Evolutionary conservation across 2,888 invertebrate genomes (phyloP).

Genomic region (Pandemis cinnamomeana): DNA sequence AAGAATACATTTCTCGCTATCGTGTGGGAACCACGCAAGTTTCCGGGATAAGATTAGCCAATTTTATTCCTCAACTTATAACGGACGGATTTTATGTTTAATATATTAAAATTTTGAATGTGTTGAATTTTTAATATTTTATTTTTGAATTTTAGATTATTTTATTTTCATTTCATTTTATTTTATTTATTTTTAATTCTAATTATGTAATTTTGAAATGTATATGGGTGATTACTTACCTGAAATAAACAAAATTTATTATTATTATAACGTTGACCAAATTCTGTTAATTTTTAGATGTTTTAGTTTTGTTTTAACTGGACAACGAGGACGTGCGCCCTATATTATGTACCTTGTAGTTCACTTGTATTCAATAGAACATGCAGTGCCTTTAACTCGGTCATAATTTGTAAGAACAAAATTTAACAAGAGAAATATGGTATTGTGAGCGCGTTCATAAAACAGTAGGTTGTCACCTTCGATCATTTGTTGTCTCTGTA

Average conservation of each 20-base stretch:
- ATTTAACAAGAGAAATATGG: neutral
- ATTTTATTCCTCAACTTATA: too few species aligned
- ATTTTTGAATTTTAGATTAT: too few species aligned
- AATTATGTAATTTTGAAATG: too few species aligned
- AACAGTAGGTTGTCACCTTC: neutral
- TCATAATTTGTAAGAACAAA: neutral
- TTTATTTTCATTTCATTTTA: too few species aligned
- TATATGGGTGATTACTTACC: neutral
- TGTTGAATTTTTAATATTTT: too few species aligned
- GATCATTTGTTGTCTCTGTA: constrained; percentile 7
- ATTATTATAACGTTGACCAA: too few species aligned
- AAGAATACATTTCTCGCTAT: too few species aligned
- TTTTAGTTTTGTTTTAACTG: neutral
- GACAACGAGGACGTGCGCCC: neutral
- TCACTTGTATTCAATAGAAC: constrained; percentile 15
- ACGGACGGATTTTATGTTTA: too few species aligned
- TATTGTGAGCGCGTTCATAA: neutral
- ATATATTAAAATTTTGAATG: too few species aligned
- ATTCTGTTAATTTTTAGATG: neutral
- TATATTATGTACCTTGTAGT: neutral
- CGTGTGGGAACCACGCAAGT: too few species aligned
- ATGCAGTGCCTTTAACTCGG: constrained; percentile 3
- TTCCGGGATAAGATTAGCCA: too few species aligned
- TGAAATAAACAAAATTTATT: neutral
- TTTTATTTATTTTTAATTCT: too few species aligned